A percentile compares a stretch with the other conserved stretches of the same genome.
These are phyloP conservation scores for Macrostomum cliftonense DNA, from an alignment of 2,888 invertebrate genomes.

Conservation along the genomic window DNA sequence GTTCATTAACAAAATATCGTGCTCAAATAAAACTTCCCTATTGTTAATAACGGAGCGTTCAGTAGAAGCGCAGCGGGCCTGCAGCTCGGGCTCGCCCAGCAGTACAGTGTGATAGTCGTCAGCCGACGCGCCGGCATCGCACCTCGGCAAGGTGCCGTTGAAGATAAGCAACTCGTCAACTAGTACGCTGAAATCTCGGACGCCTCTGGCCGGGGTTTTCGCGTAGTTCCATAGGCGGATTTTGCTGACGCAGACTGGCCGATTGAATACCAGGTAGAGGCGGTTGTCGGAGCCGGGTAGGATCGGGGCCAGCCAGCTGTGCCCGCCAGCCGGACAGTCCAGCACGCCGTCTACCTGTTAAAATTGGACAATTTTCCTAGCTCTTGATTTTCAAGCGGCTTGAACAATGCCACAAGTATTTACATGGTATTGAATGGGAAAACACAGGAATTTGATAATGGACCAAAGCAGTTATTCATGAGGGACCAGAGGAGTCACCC, in stretches of 20 bases:
- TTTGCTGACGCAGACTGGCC: constrained; percentile 52
- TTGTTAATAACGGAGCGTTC: too few species aligned
- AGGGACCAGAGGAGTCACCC: too few species aligned
- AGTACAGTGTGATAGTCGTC: constrained; percentile 32
- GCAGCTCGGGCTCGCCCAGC: constrained; percentile 14
- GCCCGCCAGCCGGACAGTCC: constrained; percentile 43
- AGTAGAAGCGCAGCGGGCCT: too few species aligned
- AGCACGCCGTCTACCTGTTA: too few species aligned
- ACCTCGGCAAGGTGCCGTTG: constrained; percentile 46
- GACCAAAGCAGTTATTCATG: too few species aligned
- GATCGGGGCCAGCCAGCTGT: constrained; percentile 59
- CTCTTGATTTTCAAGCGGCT: too few species aligned
- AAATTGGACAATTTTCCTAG: too few species aligned
- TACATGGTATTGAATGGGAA: too few species aligned
- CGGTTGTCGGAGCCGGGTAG: constrained; percentile 46
- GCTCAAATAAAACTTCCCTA: too few species aligned
- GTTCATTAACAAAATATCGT: too few species aligned
- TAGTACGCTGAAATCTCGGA: constrained; percentile 62
- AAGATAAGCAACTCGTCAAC: constrained; percentile 61
- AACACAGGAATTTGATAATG: too few species aligned
- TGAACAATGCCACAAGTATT: too few species aligned
- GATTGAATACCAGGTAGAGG: constrained; percentile 59
- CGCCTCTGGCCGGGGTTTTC: constrained; percentile 56
- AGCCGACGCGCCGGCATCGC: constrained; percentile 14
- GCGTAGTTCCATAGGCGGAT: constrained; percentile 66